phyloP scores from a whole-genome alignment of 2,888 invertebrate genomes.

The Eueremaeus valkanovi region DNA sequence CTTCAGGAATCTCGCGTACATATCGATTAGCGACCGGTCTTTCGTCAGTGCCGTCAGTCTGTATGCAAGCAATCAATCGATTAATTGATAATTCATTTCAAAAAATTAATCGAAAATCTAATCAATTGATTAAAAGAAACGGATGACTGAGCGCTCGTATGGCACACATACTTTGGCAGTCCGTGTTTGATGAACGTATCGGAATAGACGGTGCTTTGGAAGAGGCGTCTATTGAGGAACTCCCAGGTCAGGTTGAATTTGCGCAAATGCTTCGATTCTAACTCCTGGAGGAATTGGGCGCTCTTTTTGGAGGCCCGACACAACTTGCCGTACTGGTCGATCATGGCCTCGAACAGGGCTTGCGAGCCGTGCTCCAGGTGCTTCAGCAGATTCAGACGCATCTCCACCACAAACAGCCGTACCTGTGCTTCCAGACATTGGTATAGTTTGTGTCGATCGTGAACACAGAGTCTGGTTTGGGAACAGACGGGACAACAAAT shows the following conservation, averaged over 20 bases:
- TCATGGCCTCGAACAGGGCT: slow-evolving; percentile 59
- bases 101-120: background rate
- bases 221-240: slow-evolving; percentile 64
- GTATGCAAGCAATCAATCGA: background rate
- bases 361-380: slow-evolving; percentile 52
- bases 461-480: slow-evolving; percentile 51
- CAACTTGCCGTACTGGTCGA: slow-evolving; percentile 63
- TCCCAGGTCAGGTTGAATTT: slow-evolving; percentile 65
- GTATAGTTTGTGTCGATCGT: slow-evolving; percentile 64
- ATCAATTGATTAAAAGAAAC: background rate
- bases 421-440: slow-evolving; percentile 62
- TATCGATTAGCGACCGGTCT: slow-evolving; percentile 34
- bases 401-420: slow-evolving; percentile 63
- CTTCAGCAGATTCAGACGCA: slow-evolving; percentile 60
- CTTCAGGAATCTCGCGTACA: slow-evolving; percentile 54
- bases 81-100: background rate
- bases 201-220: slow-evolving; percentile 59
- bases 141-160: background rate
- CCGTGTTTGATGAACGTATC: slow-evolving; percentile 60
- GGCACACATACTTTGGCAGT: slow-evolving; percentile 50
- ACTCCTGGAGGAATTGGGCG: slow-evolving; percentile 59
- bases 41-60: slow-evolving; percentile 35
- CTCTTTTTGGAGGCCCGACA: slow-evolving; percentile 61
- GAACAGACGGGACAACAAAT: too few species aligned
- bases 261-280: slow-evolving; percentile 61